A percentile compares a stretch with the other conserved stretches of the same genome.
Conservation (phyloP, 2,888 invertebrate species). For the Linhomoeus sp. region DNA sequence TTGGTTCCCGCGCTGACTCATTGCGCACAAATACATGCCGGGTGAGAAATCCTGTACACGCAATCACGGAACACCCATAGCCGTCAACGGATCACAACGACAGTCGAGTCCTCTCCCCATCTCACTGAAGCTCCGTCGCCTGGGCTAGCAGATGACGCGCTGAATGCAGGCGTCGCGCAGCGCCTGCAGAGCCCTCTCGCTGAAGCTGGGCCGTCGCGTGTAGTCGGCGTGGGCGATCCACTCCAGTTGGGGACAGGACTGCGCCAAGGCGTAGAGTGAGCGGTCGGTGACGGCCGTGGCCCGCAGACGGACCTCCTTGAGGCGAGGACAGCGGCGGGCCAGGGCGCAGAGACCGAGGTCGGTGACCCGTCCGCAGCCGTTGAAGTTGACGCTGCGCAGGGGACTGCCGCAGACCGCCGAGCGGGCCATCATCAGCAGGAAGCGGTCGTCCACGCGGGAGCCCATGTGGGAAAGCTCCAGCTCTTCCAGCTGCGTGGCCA, state of each 20-base stretch:
- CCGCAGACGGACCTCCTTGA: conserved; percentile 20
- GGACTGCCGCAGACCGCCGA: not conserved
- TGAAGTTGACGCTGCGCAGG: conserved; percentile 18
- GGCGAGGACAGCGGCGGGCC: conserved; percentile 4
- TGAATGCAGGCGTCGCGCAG: conserved; percentile 21
- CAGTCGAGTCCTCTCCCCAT: too few relatives aligned
- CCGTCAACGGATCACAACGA: too few relatives aligned
- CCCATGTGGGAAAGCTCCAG: conserved; percentile 22
- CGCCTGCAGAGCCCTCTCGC: conserved; percentile 18
- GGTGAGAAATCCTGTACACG: too few relatives aligned
- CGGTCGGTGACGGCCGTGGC: conserved; percentile 24
- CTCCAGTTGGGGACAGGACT: conserved; percentile 23
- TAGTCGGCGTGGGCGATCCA: conserved; percentile 24
- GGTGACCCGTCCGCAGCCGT: conserved; percentile 21
- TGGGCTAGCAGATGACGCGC: conserved; percentile 21
- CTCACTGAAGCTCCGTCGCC: too few relatives aligned
- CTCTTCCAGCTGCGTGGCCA: conserved; percentile 9
- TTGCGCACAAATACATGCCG: too few relatives aligned
- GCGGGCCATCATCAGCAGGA: conserved; percentile 15
- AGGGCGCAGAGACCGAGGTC: conserved; percentile 22
- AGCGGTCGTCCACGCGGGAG: conserved; percentile 21
- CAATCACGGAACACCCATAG: too few relatives aligned
- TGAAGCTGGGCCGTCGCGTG: conserved; percentile 20
- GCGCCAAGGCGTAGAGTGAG: conserved; percentile 19
- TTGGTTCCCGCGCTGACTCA: too few relatives aligned